Percentiles rank a stretch among this genome's conserved stretches.
Evolutionary conservation across 2,888 invertebrate genomes (phyloP).

Genomic region (Chloroclysta siterata): DNA sequence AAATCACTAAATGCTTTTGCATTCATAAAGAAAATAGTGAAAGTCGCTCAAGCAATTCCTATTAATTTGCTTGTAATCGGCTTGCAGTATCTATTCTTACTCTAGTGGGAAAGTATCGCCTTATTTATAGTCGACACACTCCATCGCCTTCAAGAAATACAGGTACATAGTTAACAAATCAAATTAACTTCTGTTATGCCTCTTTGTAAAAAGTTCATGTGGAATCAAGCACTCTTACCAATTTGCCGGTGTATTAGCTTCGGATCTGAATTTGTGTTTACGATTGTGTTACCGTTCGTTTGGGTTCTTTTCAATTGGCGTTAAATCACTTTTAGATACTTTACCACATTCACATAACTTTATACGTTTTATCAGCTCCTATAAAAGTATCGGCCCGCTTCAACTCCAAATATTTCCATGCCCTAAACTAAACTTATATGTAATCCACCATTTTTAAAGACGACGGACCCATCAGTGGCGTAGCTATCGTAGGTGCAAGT

Average conservation of each 20-base stretch:
- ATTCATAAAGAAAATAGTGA: slow-evolving; percentile 29
- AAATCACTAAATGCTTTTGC: neutral
- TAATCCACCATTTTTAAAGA: too few species aligned
- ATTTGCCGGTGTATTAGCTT: slow-evolving; percentile 65
- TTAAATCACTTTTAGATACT: slow-evolving; percentile 54
- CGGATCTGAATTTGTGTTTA: slow-evolving; percentile 57
- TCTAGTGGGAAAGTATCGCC: slow-evolving; percentile 51
- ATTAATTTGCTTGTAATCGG: slow-evolving; percentile 33
- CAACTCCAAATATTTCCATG: too few species aligned
- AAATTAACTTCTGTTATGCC: slow-evolving; percentile 54
- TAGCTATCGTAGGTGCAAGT: too few species aligned
- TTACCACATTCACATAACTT: neutral
- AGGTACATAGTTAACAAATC: slow-evolving; percentile 42
- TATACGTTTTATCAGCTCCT: too few species aligned
- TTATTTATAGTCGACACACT: slow-evolving; percentile 50
- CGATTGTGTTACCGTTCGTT: slow-evolving; percentile 59
- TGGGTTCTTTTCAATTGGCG: slow-evolving; percentile 51
- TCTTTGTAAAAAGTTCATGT: slow-evolving; percentile 55
- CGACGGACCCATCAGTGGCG: too few species aligned
- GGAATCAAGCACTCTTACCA: slow-evolving; percentile 61
- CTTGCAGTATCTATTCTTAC: slow-evolving; percentile 27
- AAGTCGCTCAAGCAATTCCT: slow-evolving; percentile 31
- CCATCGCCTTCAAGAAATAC: slow-evolving; percentile 44
- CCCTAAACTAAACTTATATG: too few species aligned
- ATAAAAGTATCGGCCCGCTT: too few species aligned